Evolutionary conservation across 1,140 invertebrate species (phyloP), one percentile per base, ranked within the genome.

Genomic region (Hyposmocoma kahamanoa): DNA sequence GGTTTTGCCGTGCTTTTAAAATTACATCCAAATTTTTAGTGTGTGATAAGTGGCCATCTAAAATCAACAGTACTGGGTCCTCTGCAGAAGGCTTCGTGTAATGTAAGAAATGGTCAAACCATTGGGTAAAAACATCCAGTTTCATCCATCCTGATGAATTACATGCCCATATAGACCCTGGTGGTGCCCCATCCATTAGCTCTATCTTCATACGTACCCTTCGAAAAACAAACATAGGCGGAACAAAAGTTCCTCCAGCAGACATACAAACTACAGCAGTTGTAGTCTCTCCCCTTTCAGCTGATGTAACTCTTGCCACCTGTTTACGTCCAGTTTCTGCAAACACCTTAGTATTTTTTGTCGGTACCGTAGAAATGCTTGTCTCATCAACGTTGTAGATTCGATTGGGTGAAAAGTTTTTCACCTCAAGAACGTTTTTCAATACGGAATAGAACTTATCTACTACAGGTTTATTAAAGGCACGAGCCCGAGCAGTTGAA

Each of bases 241-340:
- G 73, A 52, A 77, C 63, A 30, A 63, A 83, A 9, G 17, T 22
- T n/a, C 77, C 76, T 26, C 56, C 47, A 20, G 82, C 81, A 47
- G 50, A 69, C 36, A 77, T 72, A 50, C 75, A 84, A 47, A 72
- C 65, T 58, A 68, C 75, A 0, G 60, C 62, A n/a, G 78, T 81
- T 0, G 75, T 57, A 6, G 61, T 74, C n/a, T 52, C 32, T 3
- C 74, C 78, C 62, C 67, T 45, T 61, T 80, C 77, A 45, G 67
- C 63, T 34, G 69, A 71, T 42, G 63, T 67, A 22, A 78, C 41
- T 9, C 54, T 42, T 4, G 61, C 73, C 8, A 79, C 67, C 56
- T 72, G 60, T 39, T 67, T 72, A 55, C 63, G 62, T 3, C 75
- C 71, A 54, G 47, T 67, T 15, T 30, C 47, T 0, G 55, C 56